phyloP scores from a whole-genome alignment of 2,797 vertebrate species.

The Apogon talboti region DNA sequence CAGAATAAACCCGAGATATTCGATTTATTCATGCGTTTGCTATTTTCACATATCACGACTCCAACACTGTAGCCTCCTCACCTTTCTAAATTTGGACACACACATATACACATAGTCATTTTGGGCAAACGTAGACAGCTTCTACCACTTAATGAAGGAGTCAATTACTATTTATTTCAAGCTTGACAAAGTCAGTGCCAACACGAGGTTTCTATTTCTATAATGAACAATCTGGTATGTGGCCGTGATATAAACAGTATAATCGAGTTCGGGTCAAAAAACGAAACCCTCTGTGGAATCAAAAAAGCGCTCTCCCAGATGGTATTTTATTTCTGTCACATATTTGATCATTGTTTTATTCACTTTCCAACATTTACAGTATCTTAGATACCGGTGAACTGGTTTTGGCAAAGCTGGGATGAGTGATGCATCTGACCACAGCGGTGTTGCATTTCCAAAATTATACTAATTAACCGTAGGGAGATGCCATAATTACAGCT shows the following conservation, averaged over 20 bases:
- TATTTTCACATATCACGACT: not conserved
- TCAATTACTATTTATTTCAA: slow-evolving; percentile 56
- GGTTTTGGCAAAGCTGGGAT: slow-evolving; percentile 16
- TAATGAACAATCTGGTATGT: slow-evolving; percentile 52
- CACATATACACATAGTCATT: slow-evolving; percentile 16
- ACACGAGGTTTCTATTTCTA: slow-evolving; percentile 52
- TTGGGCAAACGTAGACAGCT: slow-evolving; percentile 19
- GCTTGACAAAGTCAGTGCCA: slow-evolving; percentile 18
- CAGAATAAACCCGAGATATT: not conserved
- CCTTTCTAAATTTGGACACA: slow-evolving; percentile 8
- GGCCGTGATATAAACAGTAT: slow-evolving; percentile 47
- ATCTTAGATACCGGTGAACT: not conserved
- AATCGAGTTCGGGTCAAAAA: slow-evolving; percentile 32
- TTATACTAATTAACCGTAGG: slow-evolving; percentile 22
- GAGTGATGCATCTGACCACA: slow-evolving; percentile 8
- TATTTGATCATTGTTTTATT: slow-evolving; percentile 43
- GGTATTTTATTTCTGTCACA: slow-evolving; percentile 41
- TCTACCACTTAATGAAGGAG: slow-evolving; percentile 46
- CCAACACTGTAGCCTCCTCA: slow-evolving; percentile 3
- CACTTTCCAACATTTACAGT: not conserved
- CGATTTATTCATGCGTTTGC: not conserved
- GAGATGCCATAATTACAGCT: slow-evolving; percentile 41
- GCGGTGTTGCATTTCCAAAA: slow-evolving; percentile 38
- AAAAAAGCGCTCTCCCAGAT: slow-evolving; percentile 21
- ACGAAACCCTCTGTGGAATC: slow-evolving; percentile 13